Evolutionary conservation across 2,797 vertebrate species (phyloP).

Genomic region (Neomorphus geoffroyi): DNA sequence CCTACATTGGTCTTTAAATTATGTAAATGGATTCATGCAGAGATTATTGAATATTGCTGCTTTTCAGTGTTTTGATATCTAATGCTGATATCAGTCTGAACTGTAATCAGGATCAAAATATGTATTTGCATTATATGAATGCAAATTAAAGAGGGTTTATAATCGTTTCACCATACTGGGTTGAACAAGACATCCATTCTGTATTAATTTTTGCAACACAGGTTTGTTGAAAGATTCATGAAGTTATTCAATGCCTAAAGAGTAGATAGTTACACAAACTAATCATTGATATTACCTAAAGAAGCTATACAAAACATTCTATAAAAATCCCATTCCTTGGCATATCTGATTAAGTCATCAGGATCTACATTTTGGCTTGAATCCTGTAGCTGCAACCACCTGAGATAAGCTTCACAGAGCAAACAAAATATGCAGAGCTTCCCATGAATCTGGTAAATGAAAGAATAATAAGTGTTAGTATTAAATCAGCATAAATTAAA

Average conservation of each 20-base stretch:
- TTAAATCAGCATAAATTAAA: background rate
- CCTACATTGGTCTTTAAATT: background rate
- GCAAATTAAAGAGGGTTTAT: background rate
- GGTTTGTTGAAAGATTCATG: background rate
- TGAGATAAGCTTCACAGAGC: conserved; percentile 93
- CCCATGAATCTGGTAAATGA: conserved; percentile 89
- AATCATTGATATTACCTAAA: conserved; percentile 80
- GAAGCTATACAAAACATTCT: conserved; percentile 89
- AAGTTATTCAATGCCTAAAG: background rate
- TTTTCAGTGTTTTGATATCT: background rate
- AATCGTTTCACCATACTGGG: background rate
- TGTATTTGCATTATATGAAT: background rate
- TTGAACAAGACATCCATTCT: background rate
- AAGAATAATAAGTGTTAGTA: conserved; percentile 12
- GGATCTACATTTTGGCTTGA: conserved; percentile 86
- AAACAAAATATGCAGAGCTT: conserved; percentile 94
- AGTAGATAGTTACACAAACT: background rate
- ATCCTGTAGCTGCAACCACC: conserved; percentile 90
- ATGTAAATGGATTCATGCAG: background rate
- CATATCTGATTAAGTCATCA: conserved; percentile 94
- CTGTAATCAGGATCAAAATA: background rate
- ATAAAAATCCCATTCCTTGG: conserved; percentile 98
- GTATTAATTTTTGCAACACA: background rate
- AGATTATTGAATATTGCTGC: background rate
- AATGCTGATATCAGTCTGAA: background rate